phyloP scores from a whole-genome alignment of 2,797 vertebrate species.

The Crypturellus tataupa region DNA sequence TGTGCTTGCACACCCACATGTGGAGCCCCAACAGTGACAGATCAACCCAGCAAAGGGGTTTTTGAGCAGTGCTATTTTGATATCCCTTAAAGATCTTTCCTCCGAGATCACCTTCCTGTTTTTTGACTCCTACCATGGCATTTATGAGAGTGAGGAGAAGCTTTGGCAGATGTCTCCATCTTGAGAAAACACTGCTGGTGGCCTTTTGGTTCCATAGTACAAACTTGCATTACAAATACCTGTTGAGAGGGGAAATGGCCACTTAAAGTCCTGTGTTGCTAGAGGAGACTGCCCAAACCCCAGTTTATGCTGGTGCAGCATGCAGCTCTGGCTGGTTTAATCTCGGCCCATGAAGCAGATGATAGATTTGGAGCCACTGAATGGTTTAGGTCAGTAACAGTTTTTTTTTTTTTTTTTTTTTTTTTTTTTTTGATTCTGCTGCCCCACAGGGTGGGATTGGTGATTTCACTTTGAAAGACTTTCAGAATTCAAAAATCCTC shows the following conservation, averaged over 20 bases:
- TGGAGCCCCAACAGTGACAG: neutral
- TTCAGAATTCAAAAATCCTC: neutral
- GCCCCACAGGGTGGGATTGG: neutral
- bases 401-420: neutral
- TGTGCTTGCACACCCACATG: accelerated
- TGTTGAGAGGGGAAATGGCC: accelerated
- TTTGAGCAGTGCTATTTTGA: neutral
- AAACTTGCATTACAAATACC: neutral
- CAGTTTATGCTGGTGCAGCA: neutral
- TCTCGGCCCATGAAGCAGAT: accelerated
- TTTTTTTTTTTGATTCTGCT: neutral
- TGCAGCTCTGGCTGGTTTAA: neutral
- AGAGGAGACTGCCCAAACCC: neutral
- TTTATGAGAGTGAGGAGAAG: neutral
- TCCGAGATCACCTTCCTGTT: neutral
- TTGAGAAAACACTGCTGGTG: neutral
- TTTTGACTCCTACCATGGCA: neutral
- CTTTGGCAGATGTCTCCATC: neutral
- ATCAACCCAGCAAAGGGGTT: neutral
- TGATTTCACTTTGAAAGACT: neutral
- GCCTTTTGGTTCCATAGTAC: neutral
- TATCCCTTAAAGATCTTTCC: neutral
- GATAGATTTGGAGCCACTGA: neutral
- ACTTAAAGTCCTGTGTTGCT: accelerated
- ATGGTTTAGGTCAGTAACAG: neutral